Percentiles rank a stretch among this genome's conserved stretches.
Evolutionary conservation across 2,797 vertebrate genomes (phyloP).

Genomic region (Oreortyx pictus): DNA sequence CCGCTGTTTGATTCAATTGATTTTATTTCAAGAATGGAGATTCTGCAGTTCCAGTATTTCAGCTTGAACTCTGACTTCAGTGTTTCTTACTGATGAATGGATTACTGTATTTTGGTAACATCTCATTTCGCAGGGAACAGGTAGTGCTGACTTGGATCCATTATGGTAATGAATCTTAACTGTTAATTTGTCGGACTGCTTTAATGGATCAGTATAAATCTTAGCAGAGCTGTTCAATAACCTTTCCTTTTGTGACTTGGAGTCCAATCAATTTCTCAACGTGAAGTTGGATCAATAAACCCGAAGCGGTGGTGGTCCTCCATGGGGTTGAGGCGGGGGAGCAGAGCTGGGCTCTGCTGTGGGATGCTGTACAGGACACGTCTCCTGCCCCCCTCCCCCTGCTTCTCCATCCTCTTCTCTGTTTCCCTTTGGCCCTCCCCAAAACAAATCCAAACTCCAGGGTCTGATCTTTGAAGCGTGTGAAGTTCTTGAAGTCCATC

Average conservation of each 20-base stretch:
- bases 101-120: slow-evolving; percentile 1
- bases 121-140: slow-evolving; percentile 11
- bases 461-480: accelerated
- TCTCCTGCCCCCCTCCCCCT: not conserved
- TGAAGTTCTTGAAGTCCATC: not conserved
- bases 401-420: too few species aligned
- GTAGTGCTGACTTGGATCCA: slow-evolving; percentile 57
- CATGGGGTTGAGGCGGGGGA: not conserved
- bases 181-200: slow-evolving; percentile 2
- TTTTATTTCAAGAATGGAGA: slow-evolving; percentile 37
- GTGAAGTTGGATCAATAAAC: not conserved
- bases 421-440: not conserved
- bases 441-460: not conserved
- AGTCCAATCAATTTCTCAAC: not conserved
- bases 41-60: slow-evolving; percentile 8
- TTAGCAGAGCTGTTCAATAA: slow-evolving; percentile 15
- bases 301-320: not conserved
- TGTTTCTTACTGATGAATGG: slow-evolving; percentile 49
- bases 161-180: slow-evolving; percentile 55
- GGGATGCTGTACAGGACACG: accelerated
- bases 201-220: slow-evolving; percentile 57
- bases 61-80: slow-evolving; percentile 12
- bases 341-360: not conserved
- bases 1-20: not conserved
- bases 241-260: slow-evolving; percentile 12